phyloP scores from a whole-genome alignment of 2,113 vertebrate species.

The Thomomys bottae region DNA sequence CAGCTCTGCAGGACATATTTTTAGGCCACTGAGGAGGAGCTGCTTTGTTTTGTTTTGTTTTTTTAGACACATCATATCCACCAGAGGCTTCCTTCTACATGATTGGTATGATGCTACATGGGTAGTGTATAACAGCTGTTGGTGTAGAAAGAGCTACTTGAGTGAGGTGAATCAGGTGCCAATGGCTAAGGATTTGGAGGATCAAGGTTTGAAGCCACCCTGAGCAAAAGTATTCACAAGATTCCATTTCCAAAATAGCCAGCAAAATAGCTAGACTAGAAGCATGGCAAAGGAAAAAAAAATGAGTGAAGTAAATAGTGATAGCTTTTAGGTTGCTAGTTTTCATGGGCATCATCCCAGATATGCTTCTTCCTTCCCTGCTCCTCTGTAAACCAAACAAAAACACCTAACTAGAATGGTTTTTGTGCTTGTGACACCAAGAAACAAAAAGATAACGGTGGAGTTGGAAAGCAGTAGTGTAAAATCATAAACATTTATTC shows the following conservation, averaged over 20 bases:
- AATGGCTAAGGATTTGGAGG: too few relatives aligned
- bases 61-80: background rate
- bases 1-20: background rate
- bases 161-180: background rate
- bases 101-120: background rate
- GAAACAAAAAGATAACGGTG: background rate
- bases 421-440: background rate
- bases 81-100: constrained; percentile 41
- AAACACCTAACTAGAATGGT: background rate
- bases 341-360: background rate
- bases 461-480: background rate
- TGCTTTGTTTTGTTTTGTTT: background rate
- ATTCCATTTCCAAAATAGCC: too few relatives aligned
- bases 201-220: too few relatives aligned
- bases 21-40: background rate
- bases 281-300: too few relatives aligned
- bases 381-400: background rate
- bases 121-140: background rate
- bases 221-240: too few relatives aligned
- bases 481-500: background rate
- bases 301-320: background rate
- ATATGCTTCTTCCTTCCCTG: background rate
- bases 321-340: background rate
- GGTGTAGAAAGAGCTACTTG: background rate
- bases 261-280: too few relatives aligned